Base-by-base conservation (phyloP, 1,140 invertebrate genomes). In the Cotesia vestalis region DNA sequence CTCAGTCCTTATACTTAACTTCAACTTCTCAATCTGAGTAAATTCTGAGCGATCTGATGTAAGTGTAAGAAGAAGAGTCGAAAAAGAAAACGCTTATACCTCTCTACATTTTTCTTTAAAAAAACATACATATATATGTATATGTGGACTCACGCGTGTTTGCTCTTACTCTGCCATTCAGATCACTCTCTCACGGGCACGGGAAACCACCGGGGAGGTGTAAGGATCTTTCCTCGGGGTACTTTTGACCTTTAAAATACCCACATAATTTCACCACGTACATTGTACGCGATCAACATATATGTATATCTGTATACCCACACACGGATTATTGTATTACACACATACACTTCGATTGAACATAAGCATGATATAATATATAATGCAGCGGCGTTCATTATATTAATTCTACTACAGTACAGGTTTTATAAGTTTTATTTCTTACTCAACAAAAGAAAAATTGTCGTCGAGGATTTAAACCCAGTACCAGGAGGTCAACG, bases 151-250 rank as follows among this genome's bases (percentile, higher is more conserved):
- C 62, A 74, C 73, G 69, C 73, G 64, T 74, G 73, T 74, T 74
- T 74, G 68, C 69, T 70, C 73, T 74, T 74, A 63, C 69, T 70
- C 73, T 71, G 57, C 69, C 69, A 74, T 74, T 74, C 40, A 68
- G 61, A 67, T 67, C 62, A 64, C 34, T 78, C 76, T 74, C 75
- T 74, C 71, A 74, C 66, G 69, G 74, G 73, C 75, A 69, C 35
- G 6, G 66, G 57, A 67, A 52, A 67, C 51, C 46, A 67, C 27
- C 17, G 34, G 17, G 66, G 51, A 64, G 64, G 70, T 66, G 61
- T 66, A 51, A 35, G 27, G 20, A 20, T 11, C 66, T 67, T 67
- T 67, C 46, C 46, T 67, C 66, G 34, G 51, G 66, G 51, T 55
- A 67, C 66, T 67, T 67, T 67, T 67, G 52, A 67, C 66, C 66